Conservation (phyloP, 2,888 invertebrate species). For the Cheilosia variabilis region DNA sequence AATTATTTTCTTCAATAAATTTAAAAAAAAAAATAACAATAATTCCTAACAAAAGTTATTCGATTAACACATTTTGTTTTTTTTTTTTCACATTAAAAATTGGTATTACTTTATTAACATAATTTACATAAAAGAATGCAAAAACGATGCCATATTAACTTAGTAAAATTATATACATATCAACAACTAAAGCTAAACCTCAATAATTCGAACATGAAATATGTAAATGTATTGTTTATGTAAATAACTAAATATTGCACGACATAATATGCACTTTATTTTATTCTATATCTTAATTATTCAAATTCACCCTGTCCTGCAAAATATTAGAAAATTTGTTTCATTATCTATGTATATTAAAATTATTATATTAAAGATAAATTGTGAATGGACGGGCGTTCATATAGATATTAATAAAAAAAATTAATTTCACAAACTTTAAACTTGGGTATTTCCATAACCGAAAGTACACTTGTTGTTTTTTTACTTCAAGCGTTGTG, state of each 20-base stretch:
- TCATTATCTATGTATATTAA: conserved; percentile 59
- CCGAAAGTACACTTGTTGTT: conserved; percentile 10
- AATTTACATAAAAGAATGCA: conserved; percentile 46
- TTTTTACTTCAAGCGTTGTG: conserved; percentile 83
- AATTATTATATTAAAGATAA: conserved; percentile 68
- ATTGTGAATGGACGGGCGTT: conserved; percentile 72
- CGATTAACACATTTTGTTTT: conserved; percentile 48
- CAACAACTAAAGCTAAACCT: conserved; percentile 54
- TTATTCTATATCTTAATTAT: conserved; percentile 43
- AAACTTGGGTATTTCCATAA: conserved; percentile 39
- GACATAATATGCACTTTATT: conserved; percentile 56
- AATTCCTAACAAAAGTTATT: conserved; percentile 60
- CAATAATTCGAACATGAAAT: conserved; percentile 52
- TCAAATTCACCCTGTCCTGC: conserved; percentile 71
- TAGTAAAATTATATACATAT: conserved; percentile 50
- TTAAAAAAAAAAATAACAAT: conserved; percentile 59
- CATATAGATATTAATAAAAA: conserved; percentile 49
- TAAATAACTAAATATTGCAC: conserved; percentile 73
- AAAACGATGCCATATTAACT: conserved; percentile 36
- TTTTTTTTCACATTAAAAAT: conserved; percentile 50
- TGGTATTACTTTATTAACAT: conserved; percentile 48
- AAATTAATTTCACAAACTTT: conserved; percentile 7
- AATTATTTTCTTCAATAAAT: conserved; percentile 54
- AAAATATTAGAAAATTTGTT: conserved; percentile 72
- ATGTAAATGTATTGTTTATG: conserved; percentile 52